Conservation (phyloP, 2,113 vertebrate species). For the Copsychus sechellarum region DNA sequence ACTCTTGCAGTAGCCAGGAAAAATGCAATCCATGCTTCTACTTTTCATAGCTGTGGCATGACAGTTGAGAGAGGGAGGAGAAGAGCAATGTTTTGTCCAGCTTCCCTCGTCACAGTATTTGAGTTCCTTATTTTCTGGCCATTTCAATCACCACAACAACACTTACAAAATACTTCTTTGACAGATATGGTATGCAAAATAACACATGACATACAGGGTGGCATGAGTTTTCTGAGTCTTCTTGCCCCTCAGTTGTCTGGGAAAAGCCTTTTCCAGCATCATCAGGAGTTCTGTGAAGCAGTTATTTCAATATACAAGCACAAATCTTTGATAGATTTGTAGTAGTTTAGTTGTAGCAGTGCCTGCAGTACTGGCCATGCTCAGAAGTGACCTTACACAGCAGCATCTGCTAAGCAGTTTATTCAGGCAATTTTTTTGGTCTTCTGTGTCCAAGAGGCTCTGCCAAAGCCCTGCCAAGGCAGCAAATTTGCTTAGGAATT, state of each 20-base stretch:
- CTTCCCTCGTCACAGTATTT: neutral
- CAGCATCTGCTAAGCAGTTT: conserved; percentile 7
- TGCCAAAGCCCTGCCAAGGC: neutral
- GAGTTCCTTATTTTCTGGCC: neutral
- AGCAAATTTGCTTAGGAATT: conserved; percentile 34
- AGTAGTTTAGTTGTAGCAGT: neutral
- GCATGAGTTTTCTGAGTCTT: neutral
- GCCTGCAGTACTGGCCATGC: neutral
- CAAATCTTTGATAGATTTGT: neutral
- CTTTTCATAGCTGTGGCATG: neutral
- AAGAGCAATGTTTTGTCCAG: neutral
- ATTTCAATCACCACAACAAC: neutral
- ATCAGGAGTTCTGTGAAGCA: neutral
- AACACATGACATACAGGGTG: neutral
- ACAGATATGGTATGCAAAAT: neutral
- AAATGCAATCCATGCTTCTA: neutral
- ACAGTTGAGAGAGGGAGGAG: neutral
- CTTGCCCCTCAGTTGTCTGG: neutral
- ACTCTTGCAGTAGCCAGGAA: neutral
- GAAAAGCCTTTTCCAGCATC: neutral
- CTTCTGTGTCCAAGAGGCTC: neutral
- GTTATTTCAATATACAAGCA: neutral
- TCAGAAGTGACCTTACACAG: neutral
- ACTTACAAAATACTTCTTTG: neutral
- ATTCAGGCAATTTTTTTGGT: neutral